Evolutionary conservation across 2,113 vertebrate species (phyloP), one percentile per base, ranked within the genome.

Genomic region (Catharus bicknelli): DNA sequence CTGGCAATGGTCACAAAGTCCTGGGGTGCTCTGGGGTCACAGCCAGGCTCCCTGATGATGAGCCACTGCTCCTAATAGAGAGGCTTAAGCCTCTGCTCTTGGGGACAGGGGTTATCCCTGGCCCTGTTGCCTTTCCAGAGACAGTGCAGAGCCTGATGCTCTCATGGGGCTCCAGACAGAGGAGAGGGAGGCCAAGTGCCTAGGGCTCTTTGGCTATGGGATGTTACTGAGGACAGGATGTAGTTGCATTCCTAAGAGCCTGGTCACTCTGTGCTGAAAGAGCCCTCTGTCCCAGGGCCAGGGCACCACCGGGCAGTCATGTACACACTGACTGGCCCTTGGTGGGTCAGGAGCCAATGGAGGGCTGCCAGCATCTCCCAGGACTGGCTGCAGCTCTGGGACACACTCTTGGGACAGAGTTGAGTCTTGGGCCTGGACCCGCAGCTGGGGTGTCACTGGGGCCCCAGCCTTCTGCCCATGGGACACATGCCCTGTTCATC

Each of bases 81-180:
- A 64, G 45, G 29, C 20, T 81, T 54, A 77, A 57, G 43, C 14
- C 22, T n/a, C 42, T 59, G 23, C 9, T 27, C 48, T 12, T 57
- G 45, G 12, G 30, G 36, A 69, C 22, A 38, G 62, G 40, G 34
- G 12, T 53, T 79, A 20, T n/a, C 43, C 47, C 18, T 9, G 1
- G 22, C 63, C 36, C 50, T 7, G 3, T 36, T 32, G 29, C 10
- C 19, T 13, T 34, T 66, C 32, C 29, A 25, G 38, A 64, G 62
- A 30, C 36, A 7, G n/a, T 19, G 32, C 62, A 53, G 25, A 67
- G 45, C 16, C 32, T 50, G n/a, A 15, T 78, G 51, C 48, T 72
- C 14, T 1, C 1, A 1, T 10, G 30, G 7, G 29, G 2, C 12
- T 5, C 21, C 15, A 1, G 1, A 30, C 1, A 1, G 22, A 63